Conservation (phyloP, 2,888 invertebrate genomes). For the Stegana nigrithorax region DNA sequence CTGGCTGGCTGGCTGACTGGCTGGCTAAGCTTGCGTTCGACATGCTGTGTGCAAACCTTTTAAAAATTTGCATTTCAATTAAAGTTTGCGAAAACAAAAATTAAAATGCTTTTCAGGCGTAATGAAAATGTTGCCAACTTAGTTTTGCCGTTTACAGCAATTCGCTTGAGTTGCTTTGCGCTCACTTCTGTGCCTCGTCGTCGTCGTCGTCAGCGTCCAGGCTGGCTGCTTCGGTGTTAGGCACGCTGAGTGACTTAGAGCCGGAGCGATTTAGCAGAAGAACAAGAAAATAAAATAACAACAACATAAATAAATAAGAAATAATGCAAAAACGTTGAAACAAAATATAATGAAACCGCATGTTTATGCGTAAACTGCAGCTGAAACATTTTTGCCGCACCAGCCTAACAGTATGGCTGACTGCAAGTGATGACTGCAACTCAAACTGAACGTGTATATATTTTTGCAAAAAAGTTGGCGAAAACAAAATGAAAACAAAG, state of each 20-base stretch:
- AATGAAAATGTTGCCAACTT: constrained; percentile 26
- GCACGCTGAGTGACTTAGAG: not conserved
- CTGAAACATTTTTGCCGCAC: not conserved
- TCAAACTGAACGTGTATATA: not conserved
- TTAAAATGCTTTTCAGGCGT: constrained; percentile 41
- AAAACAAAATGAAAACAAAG: no score
- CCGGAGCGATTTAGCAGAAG: not conserved
- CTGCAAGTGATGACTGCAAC: not conserved
- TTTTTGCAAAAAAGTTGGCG: no score
- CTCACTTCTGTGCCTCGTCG: no score
- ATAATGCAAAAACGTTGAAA: not conserved
- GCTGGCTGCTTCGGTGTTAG: not conserved
- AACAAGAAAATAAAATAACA: not conserved
- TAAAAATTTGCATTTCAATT: constrained; percentile 46
- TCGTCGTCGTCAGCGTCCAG: not conserved
- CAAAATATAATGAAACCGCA: not conserved
- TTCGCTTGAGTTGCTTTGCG: no score
- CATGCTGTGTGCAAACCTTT: constrained; percentile 5
- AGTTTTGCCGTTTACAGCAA: constrained; percentile 7
- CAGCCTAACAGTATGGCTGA: not conserved
- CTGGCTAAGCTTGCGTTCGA: no score
- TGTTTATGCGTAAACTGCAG: not conserved
- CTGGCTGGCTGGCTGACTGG: no score
- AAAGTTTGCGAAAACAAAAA: constrained; percentile 35
- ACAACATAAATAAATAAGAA: not conserved